A percentile compares a stretch with the other conserved stretches of the same genome.
Conservation (phyloP, 2,113 vertebrate species). For the Gopherus evgoodei region DNA sequence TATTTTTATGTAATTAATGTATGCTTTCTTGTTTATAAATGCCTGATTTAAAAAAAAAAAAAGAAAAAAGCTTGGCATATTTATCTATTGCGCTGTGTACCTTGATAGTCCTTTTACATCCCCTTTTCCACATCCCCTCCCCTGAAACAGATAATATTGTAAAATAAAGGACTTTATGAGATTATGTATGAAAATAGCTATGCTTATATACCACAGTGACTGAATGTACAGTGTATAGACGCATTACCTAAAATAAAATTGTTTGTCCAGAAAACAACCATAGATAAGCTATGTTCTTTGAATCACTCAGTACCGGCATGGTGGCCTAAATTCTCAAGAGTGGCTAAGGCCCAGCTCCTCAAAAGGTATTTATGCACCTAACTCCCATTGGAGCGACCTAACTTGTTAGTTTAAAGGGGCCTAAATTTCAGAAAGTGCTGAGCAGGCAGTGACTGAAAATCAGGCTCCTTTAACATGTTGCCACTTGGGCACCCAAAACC, state of each 20-base stretch:
- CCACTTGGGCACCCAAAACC: neutral
- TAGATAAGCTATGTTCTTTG: neutral
- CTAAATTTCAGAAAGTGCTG: neutral
- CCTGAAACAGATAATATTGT: slow-evolving; percentile 87
- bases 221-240: slow-evolving; percentile 99
- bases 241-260: slow-evolving; percentile 97
- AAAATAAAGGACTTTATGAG: slow-evolving; percentile 95
- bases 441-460: neutral
- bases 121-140: slow-evolving; percentile 66
- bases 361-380: neutral
- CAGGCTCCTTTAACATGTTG: neutral
- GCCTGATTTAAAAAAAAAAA: slow-evolving; percentile 87
- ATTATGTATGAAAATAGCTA: slow-evolving; percentile 95
- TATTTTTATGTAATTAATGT: slow-evolving; percentile 98
- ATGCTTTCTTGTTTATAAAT: slow-evolving; percentile 96
- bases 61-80: slow-evolving; percentile 89
- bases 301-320: neutral
- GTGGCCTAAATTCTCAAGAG: accelerated
- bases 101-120: slow-evolving; percentile 74
- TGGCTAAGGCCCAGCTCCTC: neutral
- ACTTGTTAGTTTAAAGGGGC: accelerated
- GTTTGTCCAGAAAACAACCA: slow-evolving; percentile 86
- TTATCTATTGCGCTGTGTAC: slow-evolving; percentile 87
- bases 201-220: slow-evolving; percentile 95
- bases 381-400: neutral